Percentiles rank a stretch among this genome's conserved stretches.
Conservation (phyloP, 2,797 vertebrate genomes). For the Darevskia mixta region DNA sequence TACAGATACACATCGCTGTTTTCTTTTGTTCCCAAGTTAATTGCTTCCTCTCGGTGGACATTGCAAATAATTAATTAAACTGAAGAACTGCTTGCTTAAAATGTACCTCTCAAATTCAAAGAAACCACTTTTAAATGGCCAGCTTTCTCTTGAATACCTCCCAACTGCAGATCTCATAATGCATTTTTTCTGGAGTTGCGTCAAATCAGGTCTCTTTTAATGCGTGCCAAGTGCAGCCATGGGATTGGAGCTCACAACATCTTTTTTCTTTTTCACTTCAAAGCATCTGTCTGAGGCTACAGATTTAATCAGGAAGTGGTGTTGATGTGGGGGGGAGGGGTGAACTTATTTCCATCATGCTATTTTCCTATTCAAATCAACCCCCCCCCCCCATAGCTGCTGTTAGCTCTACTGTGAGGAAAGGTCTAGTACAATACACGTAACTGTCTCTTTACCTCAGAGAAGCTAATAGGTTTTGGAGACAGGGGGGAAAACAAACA, state of each 20-base stretch:
- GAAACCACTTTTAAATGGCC: constrained; percentile 37
- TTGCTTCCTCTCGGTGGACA: constrained; percentile 56
- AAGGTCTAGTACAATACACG: not conserved
- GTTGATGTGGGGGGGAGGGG: not conserved
- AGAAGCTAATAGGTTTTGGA: not conserved
- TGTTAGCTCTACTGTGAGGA: not conserved
- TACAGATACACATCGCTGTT: not conserved
- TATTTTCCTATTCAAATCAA: not conserved
- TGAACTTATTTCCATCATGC: not conserved
- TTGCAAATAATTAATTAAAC: constrained; percentile 34
- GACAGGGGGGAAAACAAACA: not conserved
- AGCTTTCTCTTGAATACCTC: constrained; percentile 26
- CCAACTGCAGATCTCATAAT: not conserved
- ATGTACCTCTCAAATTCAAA: constrained; percentile 53
- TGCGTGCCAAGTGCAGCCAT: constrained; percentile 16
- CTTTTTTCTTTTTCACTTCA: not conserved
- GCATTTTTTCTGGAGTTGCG: constrained; percentile 25
- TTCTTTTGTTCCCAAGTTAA: constrained; percentile 48
- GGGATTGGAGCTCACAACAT: not conserved
- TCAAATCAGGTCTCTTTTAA: constrained; percentile 14
- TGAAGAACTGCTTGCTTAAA: constrained; percentile 53
- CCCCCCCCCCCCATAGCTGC: not conserved
- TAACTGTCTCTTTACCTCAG: not conserved
- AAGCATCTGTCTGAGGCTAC: not conserved
- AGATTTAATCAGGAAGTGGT: not conserved